Conservation (phyloP, 1,140 invertebrate species). For the Bombus waltoni region DNA sequence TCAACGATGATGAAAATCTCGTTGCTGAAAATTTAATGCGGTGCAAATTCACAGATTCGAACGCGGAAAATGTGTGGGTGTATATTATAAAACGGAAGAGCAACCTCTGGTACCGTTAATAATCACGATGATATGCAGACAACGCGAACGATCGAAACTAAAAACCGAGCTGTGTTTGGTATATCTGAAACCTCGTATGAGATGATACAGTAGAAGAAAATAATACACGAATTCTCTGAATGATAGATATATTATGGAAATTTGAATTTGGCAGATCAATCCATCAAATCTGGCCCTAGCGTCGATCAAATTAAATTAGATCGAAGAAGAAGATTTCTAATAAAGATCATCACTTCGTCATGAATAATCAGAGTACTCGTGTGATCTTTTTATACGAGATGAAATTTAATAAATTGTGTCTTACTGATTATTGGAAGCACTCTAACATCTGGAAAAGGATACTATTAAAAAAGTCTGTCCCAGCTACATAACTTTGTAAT, state of each 20-base stretch:
- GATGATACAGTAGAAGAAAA: not conserved
- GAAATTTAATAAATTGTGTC: too few relatives aligned
- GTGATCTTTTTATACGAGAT: too few relatives aligned
- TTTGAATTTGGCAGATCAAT: too few relatives aligned
- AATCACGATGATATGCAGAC: constrained; percentile 18
- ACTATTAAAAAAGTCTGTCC: too few relatives aligned
- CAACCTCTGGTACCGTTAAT: constrained; percentile 39
- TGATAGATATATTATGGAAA: too few relatives aligned
- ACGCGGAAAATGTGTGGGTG: not conserved
- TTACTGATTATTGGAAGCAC: not conserved
- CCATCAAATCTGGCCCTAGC: not conserved
- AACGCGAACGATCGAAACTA: not conserved
- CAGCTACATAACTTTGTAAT: not conserved
- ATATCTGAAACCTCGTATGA: not conserved
- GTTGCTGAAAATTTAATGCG: not conserved
- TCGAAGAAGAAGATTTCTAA: not conserved
- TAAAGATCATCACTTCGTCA: not conserved
- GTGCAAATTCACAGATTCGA: not conserved
- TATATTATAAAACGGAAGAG: not conserved
- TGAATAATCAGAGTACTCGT: too few relatives aligned
- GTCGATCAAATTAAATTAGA: not conserved
- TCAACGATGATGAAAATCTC: not conserved
- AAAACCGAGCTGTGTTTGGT: not conserved
- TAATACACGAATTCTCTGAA: not conserved
- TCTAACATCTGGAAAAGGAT: not conserved